These are phyloP conservation scores for Odontamblyopus lacepedii DNA, from an alignment of 2,797 vertebrate genomes.

Conservation along the genomic window DNA sequence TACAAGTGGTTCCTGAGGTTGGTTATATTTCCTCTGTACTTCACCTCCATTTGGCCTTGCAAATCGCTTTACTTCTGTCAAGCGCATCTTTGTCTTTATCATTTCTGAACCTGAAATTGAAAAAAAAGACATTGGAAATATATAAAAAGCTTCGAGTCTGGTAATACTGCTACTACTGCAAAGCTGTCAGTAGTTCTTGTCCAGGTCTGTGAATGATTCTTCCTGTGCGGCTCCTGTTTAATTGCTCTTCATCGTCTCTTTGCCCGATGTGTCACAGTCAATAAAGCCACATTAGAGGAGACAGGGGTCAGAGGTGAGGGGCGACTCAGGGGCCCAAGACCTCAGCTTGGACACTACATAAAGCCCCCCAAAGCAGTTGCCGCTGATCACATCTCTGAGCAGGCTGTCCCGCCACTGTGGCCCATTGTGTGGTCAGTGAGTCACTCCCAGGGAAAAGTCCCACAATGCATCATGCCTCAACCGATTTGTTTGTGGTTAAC, in stretches of 20 bases:
- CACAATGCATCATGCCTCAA: slow-evolving; percentile 49
- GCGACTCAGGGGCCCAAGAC: slow-evolving; percentile 59
- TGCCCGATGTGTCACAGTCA: slow-evolving; percentile 79
- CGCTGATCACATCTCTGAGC: slow-evolving; percentile 51
- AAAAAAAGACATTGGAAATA: no score
- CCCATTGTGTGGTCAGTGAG: slow-evolving; percentile 68
- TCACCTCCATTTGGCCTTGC: no score
- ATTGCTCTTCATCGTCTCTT: slow-evolving; percentile 77
- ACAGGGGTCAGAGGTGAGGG: slow-evolving; percentile 62
- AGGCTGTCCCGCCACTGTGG: slow-evolving; percentile 65
- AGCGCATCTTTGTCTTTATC: no score
- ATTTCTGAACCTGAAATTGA: no score
- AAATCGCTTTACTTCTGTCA: no score
- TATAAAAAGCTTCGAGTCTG: neutral
- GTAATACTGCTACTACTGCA: neutral
- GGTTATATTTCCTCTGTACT: no score
- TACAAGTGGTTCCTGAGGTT: no score
- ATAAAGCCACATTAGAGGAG: slow-evolving; percentile 80
- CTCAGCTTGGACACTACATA: slow-evolving; percentile 66
- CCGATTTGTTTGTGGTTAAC: slow-evolving; percentile 32
- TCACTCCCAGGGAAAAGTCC: slow-evolving; percentile 68
- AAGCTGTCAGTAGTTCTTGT: neutral
- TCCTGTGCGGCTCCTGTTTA: slow-evolving; percentile 65
- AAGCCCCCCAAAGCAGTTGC: slow-evolving; percentile 52
- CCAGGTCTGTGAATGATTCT: slow-evolving; percentile 52